A percentile compares a stretch with the other conserved stretches of the same genome.
Evolutionary conservation across 2,888 invertebrate genomes (phyloP).

Genomic region (Antheraea yamamai): DNA sequence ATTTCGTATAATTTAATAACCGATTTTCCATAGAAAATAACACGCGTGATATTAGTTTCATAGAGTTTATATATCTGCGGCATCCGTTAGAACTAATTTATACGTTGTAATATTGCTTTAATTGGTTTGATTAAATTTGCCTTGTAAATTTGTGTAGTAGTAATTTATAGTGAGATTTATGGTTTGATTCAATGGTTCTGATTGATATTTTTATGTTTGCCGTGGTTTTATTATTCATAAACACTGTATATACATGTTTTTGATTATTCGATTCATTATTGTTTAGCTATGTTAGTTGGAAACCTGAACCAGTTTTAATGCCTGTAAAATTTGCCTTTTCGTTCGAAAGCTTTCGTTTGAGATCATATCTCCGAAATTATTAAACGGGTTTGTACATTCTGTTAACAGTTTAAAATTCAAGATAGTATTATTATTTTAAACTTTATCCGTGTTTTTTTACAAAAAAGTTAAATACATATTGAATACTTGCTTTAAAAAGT

Average conservation of each 20-base stretch:
- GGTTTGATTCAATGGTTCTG: not conserved
- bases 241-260: not conserved
- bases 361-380: not conserved
- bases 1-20: not conserved
- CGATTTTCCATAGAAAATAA: not conserved
- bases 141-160: not conserved
- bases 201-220: not conserved
- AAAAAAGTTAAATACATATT: no score
- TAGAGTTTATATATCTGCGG: not conserved
- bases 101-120: not conserved
- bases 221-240: not conserved
- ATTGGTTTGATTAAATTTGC: conserved; percentile 3
- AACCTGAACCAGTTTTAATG: not conserved
- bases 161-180: not conserved
- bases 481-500: no score
- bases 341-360: not conserved
- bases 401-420: not conserved
- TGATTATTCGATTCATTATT: not conserved
- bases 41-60: not conserved
- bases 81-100: not conserved
- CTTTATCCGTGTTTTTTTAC: no score
- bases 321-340: not conserved
- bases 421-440: no score
- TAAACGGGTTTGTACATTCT: not conserved
- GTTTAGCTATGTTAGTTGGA: not conserved